Conservation (phyloP, 2,888 invertebrate species). For the Phania funesta region DNA sequence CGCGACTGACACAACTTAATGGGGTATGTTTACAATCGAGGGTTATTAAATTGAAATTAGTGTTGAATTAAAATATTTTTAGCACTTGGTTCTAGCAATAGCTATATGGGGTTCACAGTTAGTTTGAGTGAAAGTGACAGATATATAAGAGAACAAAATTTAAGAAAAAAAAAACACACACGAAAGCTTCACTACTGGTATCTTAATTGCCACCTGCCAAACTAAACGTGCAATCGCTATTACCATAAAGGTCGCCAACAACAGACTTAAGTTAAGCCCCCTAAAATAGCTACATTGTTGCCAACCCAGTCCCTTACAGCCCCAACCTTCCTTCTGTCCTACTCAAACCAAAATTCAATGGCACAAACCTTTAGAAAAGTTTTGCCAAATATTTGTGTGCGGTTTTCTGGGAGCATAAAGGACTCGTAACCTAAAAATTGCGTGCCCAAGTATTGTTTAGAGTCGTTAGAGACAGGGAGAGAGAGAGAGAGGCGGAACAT, state of each 20-base stretch:
- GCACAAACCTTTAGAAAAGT: constrained; percentile 29
- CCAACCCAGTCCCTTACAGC: too few species aligned
- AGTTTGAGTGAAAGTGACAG: too few species aligned
- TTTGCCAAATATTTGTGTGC: constrained; percentile 24
- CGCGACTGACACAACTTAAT: too few species aligned
- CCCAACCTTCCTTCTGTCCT: not conserved
- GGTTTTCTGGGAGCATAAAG: constrained; percentile 18
- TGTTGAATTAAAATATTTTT: too few species aligned
- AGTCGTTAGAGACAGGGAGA: not conserved
- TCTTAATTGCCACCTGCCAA: not conserved
- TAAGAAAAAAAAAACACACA: too few species aligned
- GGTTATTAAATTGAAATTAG: too few species aligned
- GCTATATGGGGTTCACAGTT: too few species aligned
- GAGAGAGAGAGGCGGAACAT: not conserved
- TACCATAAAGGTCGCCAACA: not conserved
- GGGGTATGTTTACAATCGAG: too few species aligned
- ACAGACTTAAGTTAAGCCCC: constrained; percentile 17
- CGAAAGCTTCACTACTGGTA: constrained; percentile 24
- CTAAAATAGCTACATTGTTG: not conserved
- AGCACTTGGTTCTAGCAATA: too few species aligned
- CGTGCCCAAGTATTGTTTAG: constrained; percentile 63
- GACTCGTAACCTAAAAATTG: constrained; percentile 44
- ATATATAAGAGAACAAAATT: too few species aligned
- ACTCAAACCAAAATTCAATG: constrained; percentile 4
- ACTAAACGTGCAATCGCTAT: constrained; percentile 9